These are phyloP conservation scores for Drosophila bocki DNA, from an alignment of 1,140 invertebrate species.

Conservation along the genomic window DNA sequence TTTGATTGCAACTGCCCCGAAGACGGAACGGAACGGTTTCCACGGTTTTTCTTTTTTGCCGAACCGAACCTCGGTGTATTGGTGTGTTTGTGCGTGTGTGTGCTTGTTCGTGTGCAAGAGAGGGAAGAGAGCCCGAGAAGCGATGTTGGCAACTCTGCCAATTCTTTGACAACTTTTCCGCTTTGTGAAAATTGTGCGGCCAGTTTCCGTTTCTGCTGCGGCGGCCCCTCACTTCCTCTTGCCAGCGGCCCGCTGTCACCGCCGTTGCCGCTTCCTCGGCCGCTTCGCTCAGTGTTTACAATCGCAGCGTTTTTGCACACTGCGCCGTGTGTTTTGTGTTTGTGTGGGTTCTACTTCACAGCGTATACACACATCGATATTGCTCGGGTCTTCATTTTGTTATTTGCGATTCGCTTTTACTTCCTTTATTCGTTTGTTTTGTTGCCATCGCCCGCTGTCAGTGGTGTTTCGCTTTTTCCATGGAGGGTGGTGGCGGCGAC, in stretches of 20 bases:
- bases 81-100: constrained; percentile 18
- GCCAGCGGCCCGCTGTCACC: background rate
- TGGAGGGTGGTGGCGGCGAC: constrained; percentile 49
- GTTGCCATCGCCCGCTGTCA: constrained; percentile 33
- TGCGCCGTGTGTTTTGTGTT: constrained; percentile 13
- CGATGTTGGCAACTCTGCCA: constrained; percentile 57
- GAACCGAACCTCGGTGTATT: constrained; percentile 21
- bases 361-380: constrained; percentile 51
- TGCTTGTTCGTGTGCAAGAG: constrained; percentile 14
- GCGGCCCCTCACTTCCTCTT: constrained; percentile 18
- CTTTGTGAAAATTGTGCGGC: constrained; percentile 60
- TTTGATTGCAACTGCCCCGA: constrained; percentile 31
- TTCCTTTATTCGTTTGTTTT: constrained; percentile 77
- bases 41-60: constrained; percentile 56
- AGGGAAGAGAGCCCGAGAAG: constrained; percentile 25
- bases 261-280: constrained; percentile 13
- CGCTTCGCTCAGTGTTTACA: constrained; percentile 48
- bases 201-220: constrained; percentile 47
- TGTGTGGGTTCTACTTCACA: constrained; percentile 41
- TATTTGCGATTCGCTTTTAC: constrained; percentile 77
- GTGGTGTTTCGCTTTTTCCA: constrained; percentile 33
- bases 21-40: constrained; percentile 25
- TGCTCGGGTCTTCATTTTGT: constrained; percentile 66
- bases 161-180: constrained; percentile 64
- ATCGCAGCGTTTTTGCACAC: constrained; percentile 53